Percentiles rank a stretch among this genome's conserved stretches.
These are phyloP conservation scores for Cryptophagus acutangulus DNA, from an alignment of 2,888 invertebrate genomes.

Conservation along the genomic window DNA sequence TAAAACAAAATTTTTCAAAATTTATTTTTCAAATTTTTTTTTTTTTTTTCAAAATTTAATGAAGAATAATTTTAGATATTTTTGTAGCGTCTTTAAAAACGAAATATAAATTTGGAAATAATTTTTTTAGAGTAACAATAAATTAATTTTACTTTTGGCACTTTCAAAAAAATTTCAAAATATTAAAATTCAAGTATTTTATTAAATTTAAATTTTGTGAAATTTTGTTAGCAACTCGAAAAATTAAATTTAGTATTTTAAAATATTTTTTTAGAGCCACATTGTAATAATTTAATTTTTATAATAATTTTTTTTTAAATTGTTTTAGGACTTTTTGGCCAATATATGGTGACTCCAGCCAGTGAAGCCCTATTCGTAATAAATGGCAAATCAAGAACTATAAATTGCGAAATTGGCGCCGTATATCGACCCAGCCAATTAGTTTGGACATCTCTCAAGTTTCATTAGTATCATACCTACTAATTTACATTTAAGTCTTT, in stretches of 20 bases:
- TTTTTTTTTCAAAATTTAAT: conserved; percentile 2
- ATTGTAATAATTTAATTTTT: not conserved
- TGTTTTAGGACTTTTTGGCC: conserved; percentile 59
- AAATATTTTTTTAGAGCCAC: too few species aligned
- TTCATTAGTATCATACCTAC: conserved; percentile 46
- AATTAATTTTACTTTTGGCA: too few species aligned
- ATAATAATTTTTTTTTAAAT: not conserved
- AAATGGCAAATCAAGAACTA: conserved; percentile 64
- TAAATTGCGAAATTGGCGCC: conserved; percentile 70
- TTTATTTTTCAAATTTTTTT: too few species aligned
- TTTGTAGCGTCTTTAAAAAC: too few species aligned
- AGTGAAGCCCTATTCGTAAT: conserved; percentile 66
- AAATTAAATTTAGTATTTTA: too few species aligned
- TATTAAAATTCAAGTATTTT: too few species aligned
- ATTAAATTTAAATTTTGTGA: too few species aligned
- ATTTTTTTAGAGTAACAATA: too few species aligned
- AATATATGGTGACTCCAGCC: conserved; percentile 68
- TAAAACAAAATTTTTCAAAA: conserved; percentile 1
- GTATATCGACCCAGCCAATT: conserved; percentile 60
- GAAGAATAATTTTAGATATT: too few species aligned
- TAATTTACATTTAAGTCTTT: too few species aligned
- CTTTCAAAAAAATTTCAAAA: too few species aligned
- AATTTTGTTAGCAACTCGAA: not conserved
- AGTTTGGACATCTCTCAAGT: conserved; percentile 61
- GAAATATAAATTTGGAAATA: too few species aligned